Conservation (phyloP, 2,797 vertebrate genomes). For the Denticeps clupeoides region DNA sequence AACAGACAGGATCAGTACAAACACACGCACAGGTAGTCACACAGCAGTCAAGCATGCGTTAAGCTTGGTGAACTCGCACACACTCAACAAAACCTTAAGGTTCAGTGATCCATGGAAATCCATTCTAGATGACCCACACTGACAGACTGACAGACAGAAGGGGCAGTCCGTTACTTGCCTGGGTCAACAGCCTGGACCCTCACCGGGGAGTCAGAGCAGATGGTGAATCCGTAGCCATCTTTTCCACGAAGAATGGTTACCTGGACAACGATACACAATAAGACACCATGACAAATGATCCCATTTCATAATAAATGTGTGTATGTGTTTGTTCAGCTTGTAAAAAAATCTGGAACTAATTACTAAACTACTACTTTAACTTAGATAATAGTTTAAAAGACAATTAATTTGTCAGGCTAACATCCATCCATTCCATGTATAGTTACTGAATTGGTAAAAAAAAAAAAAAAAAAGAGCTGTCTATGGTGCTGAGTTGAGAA, state of each 20-base stretch:
- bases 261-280: slow-evolving; percentile 57
- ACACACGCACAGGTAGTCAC: not conserved
- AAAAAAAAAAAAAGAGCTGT: too few species aligned
- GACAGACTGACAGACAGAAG: not conserved
- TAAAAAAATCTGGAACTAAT: too few species aligned
- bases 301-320: not conserved
- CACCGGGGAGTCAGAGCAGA: slow-evolving; percentile 90
- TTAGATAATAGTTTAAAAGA: too few species aligned
- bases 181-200: slow-evolving; percentile 91
- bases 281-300: slow-evolving; percentile 14
- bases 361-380: too few species aligned
- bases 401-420: too few species aligned
- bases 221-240: slow-evolving; percentile 91
- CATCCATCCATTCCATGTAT: too few species aligned
- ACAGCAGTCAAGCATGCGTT: not conserved
- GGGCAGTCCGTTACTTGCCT: slow-evolving; percentile 45
- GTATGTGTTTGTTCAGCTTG: too few species aligned
- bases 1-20: not conserved
- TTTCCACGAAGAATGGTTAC: slow-evolving; percentile 85
- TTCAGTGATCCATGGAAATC: too few species aligned
- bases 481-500: too few species aligned
- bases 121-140: too few species aligned
- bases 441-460: too few species aligned
- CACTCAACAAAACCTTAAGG: too few species aligned
- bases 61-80: not conserved